A percentile compares a stretch with the other conserved stretches of the same genome.
These are phyloP conservation scores for Coenonympha arcania DNA, from an alignment of 2,888 invertebrate genomes.

Conservation along the genomic window DNA sequence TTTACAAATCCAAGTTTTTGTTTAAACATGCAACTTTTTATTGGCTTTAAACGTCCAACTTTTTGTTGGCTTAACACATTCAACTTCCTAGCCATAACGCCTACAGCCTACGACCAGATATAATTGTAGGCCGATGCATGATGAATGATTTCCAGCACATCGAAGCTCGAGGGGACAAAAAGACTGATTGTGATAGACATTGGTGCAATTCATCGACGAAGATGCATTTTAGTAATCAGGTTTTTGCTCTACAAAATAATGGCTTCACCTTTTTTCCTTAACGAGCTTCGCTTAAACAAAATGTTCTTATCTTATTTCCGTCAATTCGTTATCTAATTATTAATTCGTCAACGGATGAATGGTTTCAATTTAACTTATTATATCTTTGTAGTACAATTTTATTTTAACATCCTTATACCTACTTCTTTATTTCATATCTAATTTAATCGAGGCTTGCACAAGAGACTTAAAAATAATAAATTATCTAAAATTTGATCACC, in stretches of 20 bases:
- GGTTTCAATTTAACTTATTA: constrained; percentile 1
- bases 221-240: constrained; percentile 1
- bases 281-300: not conserved
- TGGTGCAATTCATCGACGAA: not conserved
- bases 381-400: not conserved
- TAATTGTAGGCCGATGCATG: constrained; percentile 3
- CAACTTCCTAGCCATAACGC: not conserved
- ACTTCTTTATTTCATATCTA: no score
- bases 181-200: constrained; percentile 1
- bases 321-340: not conserved
- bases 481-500: not conserved
- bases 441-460: constrained; percentile 2
- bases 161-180: not conserved
- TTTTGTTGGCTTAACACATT: not conserved
- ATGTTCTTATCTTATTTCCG: not conserved
- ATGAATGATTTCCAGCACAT: constrained; percentile 1
- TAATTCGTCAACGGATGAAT: not conserved
- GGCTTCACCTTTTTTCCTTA: not conserved
- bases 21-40: no score
- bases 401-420: not conserved
- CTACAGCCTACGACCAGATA: no score
- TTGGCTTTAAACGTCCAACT: no score
- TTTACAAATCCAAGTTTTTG: no score
- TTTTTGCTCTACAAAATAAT: constrained; percentile 1
- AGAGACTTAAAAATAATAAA: constrained; percentile 1